Base-by-base conservation (phyloP, 2,797 vertebrate genomes). In the Kryptolebias ocellatus region DNA sequence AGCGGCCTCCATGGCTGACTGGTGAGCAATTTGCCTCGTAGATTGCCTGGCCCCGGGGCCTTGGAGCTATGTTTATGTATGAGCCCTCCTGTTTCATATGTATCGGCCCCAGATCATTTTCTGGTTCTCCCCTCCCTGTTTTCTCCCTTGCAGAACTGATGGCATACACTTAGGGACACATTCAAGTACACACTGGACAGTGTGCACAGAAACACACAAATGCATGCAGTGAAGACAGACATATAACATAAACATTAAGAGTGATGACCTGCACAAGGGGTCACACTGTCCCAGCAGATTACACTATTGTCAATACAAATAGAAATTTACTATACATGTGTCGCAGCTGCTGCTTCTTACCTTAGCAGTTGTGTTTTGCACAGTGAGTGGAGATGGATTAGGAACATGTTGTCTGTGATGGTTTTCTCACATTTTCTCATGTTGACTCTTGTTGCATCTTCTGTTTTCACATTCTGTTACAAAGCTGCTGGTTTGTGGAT, bases 81-180 rank as follows among this genome's bases (percentile, higher is more conserved):
- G 96, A 98, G 95, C 90, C 81, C 90, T 95, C 94, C 96, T 96
- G 96, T 97, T 98, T 98, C 96, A 98, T 98, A 98, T 98, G 96
- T 97, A 98, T 98, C 96, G 94, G 95, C 95, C 95, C 76, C 56
- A 72, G 95, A 96, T 97, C 95, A 96, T 96, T 98, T 90, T 95
- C 96, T 94, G 55, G 72, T 31, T 92, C 95, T 93, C 93, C 50
- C 52, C 93, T 93, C 94, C 94, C 88, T 90, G 24, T 79, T 89
- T 81, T 83, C 79, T 85, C 81, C 77, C 78, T 68, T 93, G 94
- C 84, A 95, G 94, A 97, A 96, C 95, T 95, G 95, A 96, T 96
- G 95, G 83, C 86, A 82, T 68, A 87, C 79, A 85, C 88, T 87
- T 64, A 91, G 69, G 85, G 53, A 73, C 74, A 45, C 60, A 66